Evolutionary conservation across 2,888 invertebrate genomes (phyloP), one percentile per base, ranked within the genome.

Genomic region (Scelioninae gen. 1): DNA sequence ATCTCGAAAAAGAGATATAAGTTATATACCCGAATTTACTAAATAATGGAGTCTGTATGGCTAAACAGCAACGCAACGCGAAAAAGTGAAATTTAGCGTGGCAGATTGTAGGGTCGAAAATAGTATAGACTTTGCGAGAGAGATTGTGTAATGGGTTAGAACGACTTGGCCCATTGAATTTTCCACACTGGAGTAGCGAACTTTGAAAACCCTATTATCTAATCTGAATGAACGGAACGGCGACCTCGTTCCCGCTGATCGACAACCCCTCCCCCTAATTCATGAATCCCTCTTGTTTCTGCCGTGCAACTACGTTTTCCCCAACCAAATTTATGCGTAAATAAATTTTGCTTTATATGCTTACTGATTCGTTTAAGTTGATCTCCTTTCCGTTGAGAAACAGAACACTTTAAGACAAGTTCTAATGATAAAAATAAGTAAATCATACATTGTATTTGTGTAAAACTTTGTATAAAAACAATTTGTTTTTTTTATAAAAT

Each of bases 51-150:
- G 66, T 68, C 77, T 63, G 63, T 55, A 63, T 53, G 58, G 66
- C 71, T 60, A 72, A 82, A 72, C 72, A 56, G 60, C 13, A 55
- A 60, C 13, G 71, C 68, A 43, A 71, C 43, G 60, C 55, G 62
- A 82, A 84, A 82, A 80, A 80, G 84, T 80, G 77, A 84, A 84
- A 83, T 84, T 82, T 77, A 83, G 80, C 80, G 80, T 82, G 74
- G 76, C 77, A 75, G 80, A 84, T 84, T 80, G 80, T 76, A 71
- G 81, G 78, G 69, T 85, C 68, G 85, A 82, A 78, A 85, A 79
- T 76, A 85, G 81, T 75, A 78, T 83, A 78, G 78, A 85, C 74
- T 82, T 79, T 82, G 75, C 80, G 77, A 23, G 23, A 23, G 23
- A 23, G 23, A 77, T 82, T 77, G 84, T 71, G 69, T 83, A 84